Base-by-base conservation (phyloP, 2,113 vertebrate species). In the Collichthys lucidus region DNA sequence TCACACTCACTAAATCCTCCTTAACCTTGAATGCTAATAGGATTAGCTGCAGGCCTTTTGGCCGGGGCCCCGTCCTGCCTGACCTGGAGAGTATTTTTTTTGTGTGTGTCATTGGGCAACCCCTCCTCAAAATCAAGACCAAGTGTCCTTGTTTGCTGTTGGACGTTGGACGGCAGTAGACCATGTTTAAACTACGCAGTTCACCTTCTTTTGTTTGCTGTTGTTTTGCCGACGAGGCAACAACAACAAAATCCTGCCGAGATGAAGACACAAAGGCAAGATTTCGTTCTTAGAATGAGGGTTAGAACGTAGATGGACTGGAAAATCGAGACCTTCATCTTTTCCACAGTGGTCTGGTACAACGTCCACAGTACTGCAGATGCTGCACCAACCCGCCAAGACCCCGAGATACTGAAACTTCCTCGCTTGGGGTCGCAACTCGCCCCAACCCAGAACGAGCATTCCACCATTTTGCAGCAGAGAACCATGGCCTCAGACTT, bases 21-120 rank as follows among this genome's bases (percentile, higher is more conserved):
- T 92, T 93, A 90, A 92, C 91, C 92, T 79, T 71, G 88, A 82
- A 59, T n/a, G 24, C 62, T 92, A 92, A 93, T 60, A 70, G 77
- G 93, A 93, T 94, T 90, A 93, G 40, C 63, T 40, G 60, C 57
- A 72, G 60, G 64, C 65, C 8, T 70, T 50, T 60, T 73, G 19
- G 35, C 24, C 24, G 4, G 26, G 35, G 64, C 57, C 68, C 26
- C 59, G 49, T 69, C 26, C 26, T 64, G 24, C 2, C 63, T 50
- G 61, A 47, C 70, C 57, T 62, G 35, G n/a, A 57, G 66, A 68
- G 49, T 17, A 31, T 56, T 20, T 60, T 0, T 69, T 64, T 56
- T 24, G 49, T 19, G 24, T 24, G 40, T 22, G 19, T 67, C 24
- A 22, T 5, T 0, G 0, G 6, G 17, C 9, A 3, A 2, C 31